Evolutionary conservation across 1,140 invertebrate genomes (phyloP).

Genomic region (Danaus plexippus): DNA sequence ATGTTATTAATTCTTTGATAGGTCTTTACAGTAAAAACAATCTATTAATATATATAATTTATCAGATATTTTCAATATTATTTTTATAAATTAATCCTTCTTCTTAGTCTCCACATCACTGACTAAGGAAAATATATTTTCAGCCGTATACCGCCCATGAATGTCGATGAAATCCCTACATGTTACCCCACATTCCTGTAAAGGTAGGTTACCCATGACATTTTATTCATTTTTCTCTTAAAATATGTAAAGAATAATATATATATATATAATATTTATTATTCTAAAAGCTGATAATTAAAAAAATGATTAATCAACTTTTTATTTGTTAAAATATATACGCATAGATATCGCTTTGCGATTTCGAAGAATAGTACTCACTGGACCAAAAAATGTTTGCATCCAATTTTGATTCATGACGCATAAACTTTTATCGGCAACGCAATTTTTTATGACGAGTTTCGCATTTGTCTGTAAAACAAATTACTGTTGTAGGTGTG

Average conservation of each 20-base stretch:
- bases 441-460: constrained; percentile 56
- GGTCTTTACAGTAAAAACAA: too few relatives aligned
- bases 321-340: constrained; percentile 10
- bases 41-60: too few relatives aligned
- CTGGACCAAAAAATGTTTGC: constrained; percentile 61
- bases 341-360: constrained; percentile 7
- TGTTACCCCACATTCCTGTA: constrained; percentile 58
- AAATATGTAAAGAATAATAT: too few relatives aligned
- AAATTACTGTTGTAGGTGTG: neutral
- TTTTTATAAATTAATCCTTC: constrained; percentile 25
- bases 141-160: constrained; percentile 51
- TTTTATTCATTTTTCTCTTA: too few relatives aligned
- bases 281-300: too few relatives aligned
- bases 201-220: neutral
- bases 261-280: too few relatives aligned
- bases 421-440: constrained; percentile 54
- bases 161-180: constrained; percentile 53
- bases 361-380: constrained; percentile 24
- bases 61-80: too few relatives aligned
- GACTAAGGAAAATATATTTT: constrained; percentile 58
- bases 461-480: constrained; percentile 43
- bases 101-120: constrained; percentile 57
- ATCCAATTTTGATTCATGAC: constrained; percentile 66
- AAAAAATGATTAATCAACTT: too few relatives aligned
- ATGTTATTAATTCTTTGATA: too few relatives aligned